Evolutionary conservation across 2,888 invertebrate genomes (phyloP).

Genomic region (Salpingus planirostris): DNA sequence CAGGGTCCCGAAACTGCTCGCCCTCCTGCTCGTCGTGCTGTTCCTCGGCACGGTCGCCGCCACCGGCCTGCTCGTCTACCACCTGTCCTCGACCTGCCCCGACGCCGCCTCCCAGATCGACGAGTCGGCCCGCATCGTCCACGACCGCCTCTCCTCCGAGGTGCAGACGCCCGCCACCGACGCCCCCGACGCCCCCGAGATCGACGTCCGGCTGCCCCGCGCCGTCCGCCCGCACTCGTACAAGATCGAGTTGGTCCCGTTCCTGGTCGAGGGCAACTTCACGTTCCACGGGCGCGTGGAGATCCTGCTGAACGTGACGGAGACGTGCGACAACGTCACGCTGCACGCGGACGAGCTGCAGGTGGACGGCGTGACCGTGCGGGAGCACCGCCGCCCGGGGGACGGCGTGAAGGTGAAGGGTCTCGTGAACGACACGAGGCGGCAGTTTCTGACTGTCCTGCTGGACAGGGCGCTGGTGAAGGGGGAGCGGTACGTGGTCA

Average conservation of each 20-base stretch:
- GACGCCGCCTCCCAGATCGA: conserved; percentile 43
- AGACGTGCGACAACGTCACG: conserved; percentile 57
- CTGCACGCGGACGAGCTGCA: conserved; percentile 65
- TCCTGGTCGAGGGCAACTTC: conserved; percentile 65
- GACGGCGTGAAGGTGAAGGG: conserved; percentile 7
- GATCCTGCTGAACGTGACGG: conserved; percentile 52
- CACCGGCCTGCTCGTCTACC: conserved; percentile 68
- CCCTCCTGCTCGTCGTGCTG: conserved; percentile 52
- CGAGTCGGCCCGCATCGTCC: conserved; percentile 38
- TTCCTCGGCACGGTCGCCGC: conserved; percentile 58
- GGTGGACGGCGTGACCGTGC: conserved; percentile 44
- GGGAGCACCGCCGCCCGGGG: conserved; percentile 7
- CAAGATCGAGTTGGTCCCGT: conserved; percentile 61
- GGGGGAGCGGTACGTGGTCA: conserved; percentile 56
- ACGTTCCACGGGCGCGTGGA: conserved; percentile 66
- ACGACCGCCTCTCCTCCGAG: conserved; percentile 31
- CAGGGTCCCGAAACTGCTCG: conserved; percentile 56
- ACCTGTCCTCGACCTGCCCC: conserved; percentile 62
- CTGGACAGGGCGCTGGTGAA: conserved; percentile 49
- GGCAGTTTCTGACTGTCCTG: conserved; percentile 62
- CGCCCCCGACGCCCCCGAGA: conserved; percentile 6
- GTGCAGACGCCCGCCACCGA: conserved; percentile 2
- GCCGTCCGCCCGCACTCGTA: conserved; percentile 61
- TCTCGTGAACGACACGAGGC: conserved; percentile 47
- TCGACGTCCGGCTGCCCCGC: conserved; percentile 60